Evolutionary conservation across 1,140 invertebrate genomes (phyloP).

Genomic region (Halesus radiatus): DNA sequence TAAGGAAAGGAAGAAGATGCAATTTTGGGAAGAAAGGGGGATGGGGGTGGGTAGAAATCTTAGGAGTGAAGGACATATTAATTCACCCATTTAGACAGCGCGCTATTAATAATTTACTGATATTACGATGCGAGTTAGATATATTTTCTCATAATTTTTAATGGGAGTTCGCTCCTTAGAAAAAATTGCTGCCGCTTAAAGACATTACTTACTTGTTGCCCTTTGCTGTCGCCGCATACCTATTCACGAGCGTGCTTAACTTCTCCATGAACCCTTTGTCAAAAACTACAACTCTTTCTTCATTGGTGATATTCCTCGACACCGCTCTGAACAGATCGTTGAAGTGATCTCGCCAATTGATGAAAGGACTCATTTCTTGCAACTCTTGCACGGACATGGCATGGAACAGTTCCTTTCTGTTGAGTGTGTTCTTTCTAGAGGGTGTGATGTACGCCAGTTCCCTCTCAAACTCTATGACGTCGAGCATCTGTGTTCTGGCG

Average conservation of each 20-base stretch:
- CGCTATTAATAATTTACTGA: too few relatives aligned
- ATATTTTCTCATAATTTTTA: too few relatives aligned
- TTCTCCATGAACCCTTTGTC: slow-evolving; percentile 88
- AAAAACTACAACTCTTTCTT: slow-evolving; percentile 87
- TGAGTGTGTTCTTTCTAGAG: slow-evolving; percentile 86
- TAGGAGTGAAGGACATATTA: too few relatives aligned
- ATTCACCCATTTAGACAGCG: too few relatives aligned
- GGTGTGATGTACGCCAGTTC: slow-evolving; percentile 90
- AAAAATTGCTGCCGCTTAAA: not conserved
- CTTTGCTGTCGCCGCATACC: slow-evolving; percentile 78
- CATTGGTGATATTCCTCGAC: slow-evolving; percentile 70
- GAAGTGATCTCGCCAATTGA: slow-evolving; percentile 90
- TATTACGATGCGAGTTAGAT: too few relatives aligned
- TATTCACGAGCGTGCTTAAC: slow-evolving; percentile 78
- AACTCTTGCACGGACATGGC: slow-evolving; percentile 85
- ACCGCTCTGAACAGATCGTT: slow-evolving; percentile 84
- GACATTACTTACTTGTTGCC: slow-evolving; percentile 81
- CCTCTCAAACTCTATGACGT: slow-evolving; percentile 89
- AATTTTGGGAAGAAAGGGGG: too few relatives aligned
- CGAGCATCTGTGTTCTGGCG: slow-evolving; percentile 74
- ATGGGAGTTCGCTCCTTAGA: too few relatives aligned
- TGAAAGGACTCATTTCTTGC: slow-evolving; percentile 80
- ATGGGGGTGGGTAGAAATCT: too few relatives aligned
- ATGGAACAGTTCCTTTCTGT: slow-evolving; percentile 84
- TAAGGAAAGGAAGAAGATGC: too few relatives aligned